Base-by-base conservation (phyloP, 2,113 vertebrate species). In the Caranx melampygus region DNA sequence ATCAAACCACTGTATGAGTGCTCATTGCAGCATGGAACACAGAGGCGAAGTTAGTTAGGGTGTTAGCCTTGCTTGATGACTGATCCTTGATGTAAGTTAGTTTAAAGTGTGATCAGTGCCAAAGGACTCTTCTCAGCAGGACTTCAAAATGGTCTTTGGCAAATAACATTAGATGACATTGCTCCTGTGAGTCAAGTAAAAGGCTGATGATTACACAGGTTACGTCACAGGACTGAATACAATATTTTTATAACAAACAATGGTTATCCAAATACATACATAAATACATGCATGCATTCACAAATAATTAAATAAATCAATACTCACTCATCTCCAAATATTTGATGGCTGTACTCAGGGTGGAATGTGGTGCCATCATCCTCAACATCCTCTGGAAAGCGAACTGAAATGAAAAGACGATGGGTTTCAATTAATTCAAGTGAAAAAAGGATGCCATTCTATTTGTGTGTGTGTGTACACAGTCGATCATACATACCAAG, bases 301-400 rank as follows among this genome's bases (percentile, higher is more conserved):
- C 1, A 26, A 26, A 26, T 26, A 42, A 42, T 10, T 10, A 42
- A 37, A 37, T 6, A 64, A 37, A 68, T 40, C 65, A 80, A 52
- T 10, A 82, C 98, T 96, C 95, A 99, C 98, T 99, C 98, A n/a
- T 99, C 97, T 88, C 98, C 98, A 94, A 96, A 99, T 5, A 97
- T 91, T 52, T 99, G 98, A 92, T 99, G 98, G 87, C 96, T 99
- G 91, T 95, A 99, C 78, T 99, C 97, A 2, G 98, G 98, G 88
- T 98, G 98, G 88, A 99, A 99, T 0, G 97, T 96, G 75, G 95
- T 98, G 90, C 95, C 94, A 37, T 99, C 97, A 87, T 99, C 97
- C 15, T 99, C 97, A 88, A 99, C 86, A 89, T 99, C 98, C 87
- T 99, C 98, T 73, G 96, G 95, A 88, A 99, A 99, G 63, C 97